Evolutionary conservation across 2,888 invertebrate genomes (phyloP), one percentile per base, ranked within the genome.

Genomic region (Nomada ruficornis): DNA sequence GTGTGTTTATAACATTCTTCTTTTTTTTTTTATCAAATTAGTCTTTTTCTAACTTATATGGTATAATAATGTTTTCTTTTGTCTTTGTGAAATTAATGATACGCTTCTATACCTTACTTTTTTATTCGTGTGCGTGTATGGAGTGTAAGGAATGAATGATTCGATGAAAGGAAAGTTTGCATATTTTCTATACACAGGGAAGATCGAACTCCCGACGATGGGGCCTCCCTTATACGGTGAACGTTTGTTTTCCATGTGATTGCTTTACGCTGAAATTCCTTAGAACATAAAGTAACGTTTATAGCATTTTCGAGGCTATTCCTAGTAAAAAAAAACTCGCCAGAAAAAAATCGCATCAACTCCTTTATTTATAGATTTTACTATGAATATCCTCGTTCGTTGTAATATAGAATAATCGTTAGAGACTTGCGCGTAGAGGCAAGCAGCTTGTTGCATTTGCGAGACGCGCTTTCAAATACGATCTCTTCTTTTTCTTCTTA

Each of bases 391-490:
- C 79, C 80, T 72, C 83, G 74, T 77, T 81, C 73, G 65, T 84
- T 71, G 60, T 63, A 77, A 79, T 23, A 69, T 86, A 87, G 86
- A 80, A 75, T 60, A 77, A 73, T 78, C 36, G 77, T 72, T 88
- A 86, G 86, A 73, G 78, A 82, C 50, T 88, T 82, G 74, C 75
- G 81, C 82, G 69, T 86, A 87, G 86, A 83, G 77, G 75, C 72
- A 65, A 87, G 86, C 67, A 50, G 82, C 85, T 88, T 88, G 47
- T 82, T 76, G 83, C 85, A 80, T 86, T 84, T 85, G 73, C 78
- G 64, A 87, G 65, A 83, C 78, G 64, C 72, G 77, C 76, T 76
- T 70, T 75, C 42, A 26, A 29, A 80, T 82, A 47, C 54, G 26
- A 59, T 62, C 50, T 18, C 13, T 74, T 60, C 72, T 42, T 44